Evolutionary conservation across 2,113 vertebrate species (phyloP).

Genomic region (Sinosuthora webbiana): DNA sequence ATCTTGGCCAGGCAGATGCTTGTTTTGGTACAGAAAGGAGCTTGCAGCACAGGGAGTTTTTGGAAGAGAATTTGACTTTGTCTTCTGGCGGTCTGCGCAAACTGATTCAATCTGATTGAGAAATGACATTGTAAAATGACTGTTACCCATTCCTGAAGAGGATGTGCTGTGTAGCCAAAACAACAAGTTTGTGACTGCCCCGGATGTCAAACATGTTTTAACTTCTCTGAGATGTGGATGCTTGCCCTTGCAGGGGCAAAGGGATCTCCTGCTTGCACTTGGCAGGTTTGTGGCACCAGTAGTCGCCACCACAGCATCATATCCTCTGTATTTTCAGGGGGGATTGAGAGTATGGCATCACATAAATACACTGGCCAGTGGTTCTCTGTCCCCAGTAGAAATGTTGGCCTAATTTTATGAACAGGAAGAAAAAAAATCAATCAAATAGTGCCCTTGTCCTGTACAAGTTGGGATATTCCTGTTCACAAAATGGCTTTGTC

Average conservation of each 20-base stretch:
- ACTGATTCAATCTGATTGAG: neutral
- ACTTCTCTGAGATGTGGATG: neutral
- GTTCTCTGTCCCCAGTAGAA: neutral
- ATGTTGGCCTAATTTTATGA: neutral
- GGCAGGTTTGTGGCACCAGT: neutral
- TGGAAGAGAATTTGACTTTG: neutral
- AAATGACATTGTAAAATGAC: neutral
- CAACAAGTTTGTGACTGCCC: neutral
- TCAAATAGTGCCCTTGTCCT: neutral
- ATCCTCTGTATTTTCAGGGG: neutral
- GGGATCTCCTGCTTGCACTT: neutral
- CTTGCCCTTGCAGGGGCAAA: neutral
- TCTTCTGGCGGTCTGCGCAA: neutral
- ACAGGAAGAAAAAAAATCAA: neutral
- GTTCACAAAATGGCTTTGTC: neutral
- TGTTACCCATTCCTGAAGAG: neutral
- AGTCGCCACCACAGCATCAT: neutral
- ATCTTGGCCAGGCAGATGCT: neutral
- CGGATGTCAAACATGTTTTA: neutral
- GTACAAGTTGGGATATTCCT: neutral
- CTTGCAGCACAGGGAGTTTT: neutral
- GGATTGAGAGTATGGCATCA: neutral
- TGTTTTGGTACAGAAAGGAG: neutral
- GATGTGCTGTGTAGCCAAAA: neutral
- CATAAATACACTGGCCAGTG: neutral